Evolutionary conservation across 2,888 invertebrate species (phyloP).

Genomic region (Pocota personata): DNA sequence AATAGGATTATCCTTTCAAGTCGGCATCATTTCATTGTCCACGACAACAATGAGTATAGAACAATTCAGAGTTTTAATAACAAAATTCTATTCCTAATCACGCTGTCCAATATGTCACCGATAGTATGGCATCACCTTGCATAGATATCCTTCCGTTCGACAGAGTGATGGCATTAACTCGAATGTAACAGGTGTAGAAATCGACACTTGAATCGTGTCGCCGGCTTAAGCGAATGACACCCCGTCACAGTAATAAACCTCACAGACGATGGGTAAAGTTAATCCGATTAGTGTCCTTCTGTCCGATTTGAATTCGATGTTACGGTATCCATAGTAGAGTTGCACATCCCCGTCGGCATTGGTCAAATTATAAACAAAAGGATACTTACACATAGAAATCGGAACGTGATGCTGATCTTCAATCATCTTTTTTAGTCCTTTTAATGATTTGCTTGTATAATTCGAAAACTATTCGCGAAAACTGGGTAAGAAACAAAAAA

Average conservation of each 20-base stretch:
- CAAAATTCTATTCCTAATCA: conserved; percentile 75
- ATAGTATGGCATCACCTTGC: conserved; percentile 60
- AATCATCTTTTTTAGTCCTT: conserved; percentile 77
- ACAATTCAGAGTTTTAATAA: conserved; percentile 74
- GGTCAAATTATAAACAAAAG: conserved; percentile 9
- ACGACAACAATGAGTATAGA: conserved; percentile 20
- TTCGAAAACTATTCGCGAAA: background rate
- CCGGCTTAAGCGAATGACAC: conserved; percentile 49
- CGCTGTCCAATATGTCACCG: conserved; percentile 76
- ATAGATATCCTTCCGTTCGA: conserved; percentile 19
- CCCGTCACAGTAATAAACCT: conserved; percentile 59
- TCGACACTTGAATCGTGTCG: conserved; percentile 64
- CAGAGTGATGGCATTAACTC: conserved; percentile 27
- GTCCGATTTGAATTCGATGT: conserved; percentile 46
- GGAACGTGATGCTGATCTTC: conserved; percentile 82
- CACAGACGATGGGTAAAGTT: conserved; percentile 48
- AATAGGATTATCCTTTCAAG: conserved; percentile 69
- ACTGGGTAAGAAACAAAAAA: background rate
- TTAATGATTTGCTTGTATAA: background rate
- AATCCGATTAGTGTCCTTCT: conserved; percentile 72
- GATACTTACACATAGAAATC: conserved; percentile 82
- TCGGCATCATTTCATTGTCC: conserved; percentile 27
- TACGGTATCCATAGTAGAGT: conserved; percentile 21
- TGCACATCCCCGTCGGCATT: conserved; percentile 68
- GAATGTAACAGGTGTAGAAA: conserved; percentile 71